phyloP scores from a whole-genome alignment of 2,888 invertebrate genomes.

The Notodonta dromedarius region DNA sequence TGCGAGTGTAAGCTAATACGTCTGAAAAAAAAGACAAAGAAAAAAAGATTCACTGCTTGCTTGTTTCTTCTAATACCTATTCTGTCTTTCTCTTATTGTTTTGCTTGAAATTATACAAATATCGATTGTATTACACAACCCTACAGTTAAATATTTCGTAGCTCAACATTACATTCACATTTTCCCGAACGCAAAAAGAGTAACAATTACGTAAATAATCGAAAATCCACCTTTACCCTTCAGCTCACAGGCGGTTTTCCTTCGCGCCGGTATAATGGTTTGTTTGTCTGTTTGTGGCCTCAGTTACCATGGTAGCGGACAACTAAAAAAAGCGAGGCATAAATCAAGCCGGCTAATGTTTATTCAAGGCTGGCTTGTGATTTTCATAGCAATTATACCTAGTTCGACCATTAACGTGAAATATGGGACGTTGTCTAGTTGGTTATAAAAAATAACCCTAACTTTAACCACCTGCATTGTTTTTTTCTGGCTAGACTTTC shows the following conservation, averaged over 20 bases:
- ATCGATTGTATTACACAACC: too few species aligned
- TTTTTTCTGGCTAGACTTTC: too few species aligned
- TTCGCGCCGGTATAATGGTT: background rate
- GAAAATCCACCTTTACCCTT: conserved; percentile 10
- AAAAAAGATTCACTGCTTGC: too few species aligned
- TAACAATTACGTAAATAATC: background rate
- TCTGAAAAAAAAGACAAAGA: too few species aligned
- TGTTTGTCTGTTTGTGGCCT: conserved; percentile 46
- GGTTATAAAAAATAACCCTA: too few species aligned
- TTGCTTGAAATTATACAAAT: too few species aligned
- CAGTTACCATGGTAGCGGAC: conserved; percentile 54
- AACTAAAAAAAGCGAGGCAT: conserved; percentile 31
- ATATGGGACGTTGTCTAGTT: background rate
- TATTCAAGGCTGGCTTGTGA: conserved; percentile 31
- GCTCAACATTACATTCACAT: background rate
- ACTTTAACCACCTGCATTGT: too few species aligned
- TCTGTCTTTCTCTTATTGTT: too few species aligned
- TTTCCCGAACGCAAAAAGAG: background rate
- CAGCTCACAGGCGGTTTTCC: conserved; percentile 18
- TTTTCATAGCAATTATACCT: conserved; percentile 30
- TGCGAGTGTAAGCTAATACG: too few species aligned
- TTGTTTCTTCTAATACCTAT: too few species aligned
- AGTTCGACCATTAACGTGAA: conserved; percentile 9
- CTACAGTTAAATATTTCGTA: too few species aligned
- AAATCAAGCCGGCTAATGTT: conserved; percentile 35